These are phyloP conservation scores for Drosophila prosaltans DNA, from an alignment of 1,140 invertebrate genomes.

Conservation along the genomic window DNA sequence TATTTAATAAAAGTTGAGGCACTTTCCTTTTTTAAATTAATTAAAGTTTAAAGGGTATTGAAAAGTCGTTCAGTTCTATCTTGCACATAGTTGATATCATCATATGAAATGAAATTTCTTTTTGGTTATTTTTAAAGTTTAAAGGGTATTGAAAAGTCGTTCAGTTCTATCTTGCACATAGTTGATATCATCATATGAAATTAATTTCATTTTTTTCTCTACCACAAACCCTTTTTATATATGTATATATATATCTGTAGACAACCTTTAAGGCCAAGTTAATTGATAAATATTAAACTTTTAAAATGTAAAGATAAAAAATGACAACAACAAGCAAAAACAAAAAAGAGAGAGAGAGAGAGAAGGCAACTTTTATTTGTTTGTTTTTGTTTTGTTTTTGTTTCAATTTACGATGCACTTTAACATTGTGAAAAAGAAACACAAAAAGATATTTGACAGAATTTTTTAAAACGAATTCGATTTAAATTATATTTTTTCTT, in stretches of 20 bases:
- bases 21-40: no score
- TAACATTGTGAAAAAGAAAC: background rate
- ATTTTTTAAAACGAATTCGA: background rate
- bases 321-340: background rate
- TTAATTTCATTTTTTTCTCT: background rate
- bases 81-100: no score
- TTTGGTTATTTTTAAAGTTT: no score
- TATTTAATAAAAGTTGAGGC: no score
- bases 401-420: slow-evolving; percentile 2
- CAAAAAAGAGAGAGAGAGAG: background rate
- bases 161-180: no score
- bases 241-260: background rate
- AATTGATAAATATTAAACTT: slow-evolving; percentile 31
- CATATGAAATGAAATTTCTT: no score
- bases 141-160: no score
- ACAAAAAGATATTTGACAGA: background rate
- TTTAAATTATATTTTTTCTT: background rate
- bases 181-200: background rate
- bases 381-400: background rate
- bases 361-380: no score
- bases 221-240: slow-evolving; percentile 4
- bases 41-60: no score
- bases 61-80: no score
- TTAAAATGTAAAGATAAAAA: slow-evolving; percentile 14
- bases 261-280: background rate